phyloP scores from a whole-genome alignment of 2,888 invertebrate genomes.

The Tipula lateralis region DNA sequence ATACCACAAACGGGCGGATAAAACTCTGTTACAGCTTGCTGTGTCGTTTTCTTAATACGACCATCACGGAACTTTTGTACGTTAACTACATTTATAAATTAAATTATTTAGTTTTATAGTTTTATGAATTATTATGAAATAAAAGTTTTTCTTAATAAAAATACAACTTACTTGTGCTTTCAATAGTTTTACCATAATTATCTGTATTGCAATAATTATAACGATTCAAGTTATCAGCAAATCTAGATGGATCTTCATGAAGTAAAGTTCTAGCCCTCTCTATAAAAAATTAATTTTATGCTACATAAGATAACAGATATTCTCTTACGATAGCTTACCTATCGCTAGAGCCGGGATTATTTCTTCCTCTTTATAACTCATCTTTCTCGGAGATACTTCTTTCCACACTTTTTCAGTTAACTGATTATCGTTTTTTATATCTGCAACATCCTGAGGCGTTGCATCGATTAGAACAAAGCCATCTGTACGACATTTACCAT shows the following conservation, averaged over 20 bases:
- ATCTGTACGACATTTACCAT: not conserved
- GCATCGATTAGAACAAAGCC: not conserved
- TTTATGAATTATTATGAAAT: not conserved
- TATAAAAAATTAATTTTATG: not conserved
- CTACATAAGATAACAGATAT: not conserved
- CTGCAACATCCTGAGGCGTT: not conserved
- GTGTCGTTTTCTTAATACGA: not conserved
- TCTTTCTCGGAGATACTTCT: not conserved
- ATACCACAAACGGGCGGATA: not conserved
- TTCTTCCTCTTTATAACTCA: not conserved
- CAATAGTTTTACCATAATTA: not conserved
- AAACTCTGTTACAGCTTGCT: not conserved
- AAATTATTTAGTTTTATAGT: not conserved
- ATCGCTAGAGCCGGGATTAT: not conserved
- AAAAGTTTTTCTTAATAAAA: not conserved
- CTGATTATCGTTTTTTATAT: not conserved
- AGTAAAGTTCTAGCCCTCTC: not conserved
- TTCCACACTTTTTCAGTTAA: not conserved
- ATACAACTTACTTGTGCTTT: not conserved
- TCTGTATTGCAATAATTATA: not conserved
- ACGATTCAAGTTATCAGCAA: not conserved
- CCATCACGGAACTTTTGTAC: constrained; percentile 25
- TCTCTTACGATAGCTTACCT: not conserved
- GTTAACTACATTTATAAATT: not conserved
- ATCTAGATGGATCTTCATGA: not conserved